Base-by-base conservation (phyloP, 2,888 invertebrate species). In the Ferrisia virgata region DNA sequence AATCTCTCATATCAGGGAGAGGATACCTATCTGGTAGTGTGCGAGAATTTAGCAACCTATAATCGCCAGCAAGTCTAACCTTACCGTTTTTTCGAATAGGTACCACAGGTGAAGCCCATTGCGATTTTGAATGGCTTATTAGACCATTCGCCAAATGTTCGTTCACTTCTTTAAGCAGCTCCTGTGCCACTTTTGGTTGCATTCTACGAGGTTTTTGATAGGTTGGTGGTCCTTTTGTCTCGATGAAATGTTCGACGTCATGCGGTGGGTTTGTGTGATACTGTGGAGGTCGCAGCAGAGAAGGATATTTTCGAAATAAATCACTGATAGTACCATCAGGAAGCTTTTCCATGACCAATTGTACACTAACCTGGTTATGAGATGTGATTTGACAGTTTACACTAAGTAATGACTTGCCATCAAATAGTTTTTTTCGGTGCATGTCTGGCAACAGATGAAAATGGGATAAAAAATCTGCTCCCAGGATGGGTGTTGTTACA, bases 1-100 rank as follows among this genome's bases (percentile, higher is more conserved):
- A 39, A 18, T 79, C 79, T 3, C 11, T 2, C n/a, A 43, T 18
- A 43, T 79, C 8, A n/a, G 25, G 25, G 2, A 47, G 2, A 6
- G 79, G 79, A 47, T 79, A 79, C 8, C 79, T 18, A 43, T 79
- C 79, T 6, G 79, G 79, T 43, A 79, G 4, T 5, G 79, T 79
- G 3, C 13, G 47, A 25, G 28, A 47, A 28, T 79, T 79, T 22
- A 79, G 25, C 13, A 11, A 4, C 22, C 43, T 28, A n/a, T 43
- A 79, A n/a, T 79, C 79, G 3, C 43, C 79, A 43, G 39, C 47
- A 25, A 43, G 18, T 3, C 40, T 39, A 15, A 79, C 8, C 8
- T 40, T 79, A 18, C 40, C 40, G 2, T n/a, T 40, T 39, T 11
- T 31, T 78, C n/a, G 28, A 2, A 33, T 11, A 15, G 18, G 36